phyloP scores from a whole-genome alignment of 2,113 vertebrate species.

The Accipiter cooperii region DNA sequence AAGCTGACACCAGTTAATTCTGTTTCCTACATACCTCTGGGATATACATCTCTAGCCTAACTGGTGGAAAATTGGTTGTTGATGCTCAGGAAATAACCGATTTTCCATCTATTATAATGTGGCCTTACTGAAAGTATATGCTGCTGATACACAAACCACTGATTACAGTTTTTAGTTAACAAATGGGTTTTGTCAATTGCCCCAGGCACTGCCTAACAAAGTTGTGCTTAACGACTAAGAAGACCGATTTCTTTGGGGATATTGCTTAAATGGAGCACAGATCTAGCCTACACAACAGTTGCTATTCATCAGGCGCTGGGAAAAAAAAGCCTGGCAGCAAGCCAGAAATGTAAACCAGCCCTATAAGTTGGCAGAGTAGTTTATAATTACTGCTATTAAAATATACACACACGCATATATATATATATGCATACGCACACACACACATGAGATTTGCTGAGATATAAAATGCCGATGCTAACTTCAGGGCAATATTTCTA shows the following conservation, averaged over 20 bases:
- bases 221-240: slow-evolving; percentile 67
- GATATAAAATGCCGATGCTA: slow-evolving; percentile 62
- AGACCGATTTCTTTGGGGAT: slow-evolving; percentile 64
- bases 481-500: slow-evolving; percentile 67
- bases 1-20: slow-evolving; percentile 4
- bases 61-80: slow-evolving; percentile 74
- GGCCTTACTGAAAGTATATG: slow-evolving; percentile 16
- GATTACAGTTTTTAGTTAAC: slow-evolving; percentile 69
- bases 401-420: neutral
- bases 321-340: slow-evolving; percentile 50
- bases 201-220: slow-evolving; percentile 50
- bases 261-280: slow-evolving; percentile 65
- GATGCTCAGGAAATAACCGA: slow-evolving; percentile 71
- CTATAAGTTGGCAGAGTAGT: slow-evolving; percentile 74
- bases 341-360: slow-evolving; percentile 75
- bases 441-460: slow-evolving; percentile 64
- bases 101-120: slow-evolving; percentile 73
- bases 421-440: neutral
- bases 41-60: slow-evolving; percentile 67
- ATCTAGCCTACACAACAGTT: slow-evolving; percentile 58
- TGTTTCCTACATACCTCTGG: slow-evolving; percentile 1
- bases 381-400: slow-evolving; percentile 79
- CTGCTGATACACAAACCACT: slow-evolving; percentile 55
- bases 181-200: slow-evolving; percentile 58
- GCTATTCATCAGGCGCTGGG: slow-evolving; percentile 72